Evolutionary conservation across 2,888 invertebrate species (phyloP).

Genomic region (Nemurella pictetii): DNA sequence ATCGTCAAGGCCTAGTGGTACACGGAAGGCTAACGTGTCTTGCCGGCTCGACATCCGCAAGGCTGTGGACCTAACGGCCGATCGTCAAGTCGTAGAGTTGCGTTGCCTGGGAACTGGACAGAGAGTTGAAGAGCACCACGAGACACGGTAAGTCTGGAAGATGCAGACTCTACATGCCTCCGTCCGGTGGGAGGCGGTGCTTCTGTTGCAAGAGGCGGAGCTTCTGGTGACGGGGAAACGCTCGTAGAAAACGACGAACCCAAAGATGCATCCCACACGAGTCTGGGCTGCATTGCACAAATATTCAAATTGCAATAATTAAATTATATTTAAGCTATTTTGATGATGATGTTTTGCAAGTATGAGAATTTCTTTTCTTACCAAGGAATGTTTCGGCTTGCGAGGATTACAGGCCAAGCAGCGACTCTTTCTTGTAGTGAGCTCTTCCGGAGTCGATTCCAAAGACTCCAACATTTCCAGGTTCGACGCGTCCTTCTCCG

Average conservation of each 20-base stretch:
- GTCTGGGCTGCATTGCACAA: neutral
- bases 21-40: neutral
- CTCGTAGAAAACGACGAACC: neutral
- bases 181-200: neutral
- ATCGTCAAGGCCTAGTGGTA: too few relatives aligned
- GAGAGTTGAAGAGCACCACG: neutral
- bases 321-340: too few relatives aligned
- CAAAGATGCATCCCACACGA: neutral
- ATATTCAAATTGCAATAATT: too few relatives aligned
- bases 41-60: neutral
- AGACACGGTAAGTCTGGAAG: neutral
- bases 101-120: neutral
- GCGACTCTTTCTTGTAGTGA: slow-evolving; percentile 28
- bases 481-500: slow-evolving; percentile 38
- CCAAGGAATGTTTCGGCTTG: neutral
- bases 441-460: slow-evolving; percentile 3
- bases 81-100: neutral
- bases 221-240: neutral
- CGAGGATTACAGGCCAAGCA: slow-evolving; percentile 38
- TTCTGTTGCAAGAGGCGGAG: neutral
- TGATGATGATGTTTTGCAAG: too few relatives aligned
- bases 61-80: neutral
- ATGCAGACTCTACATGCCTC: neutral
- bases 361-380: neutral
- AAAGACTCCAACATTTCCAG: slow-evolving; percentile 36